phyloP scores from a whole-genome alignment of 2,797 vertebrate species.

The Urosaurus nigricauda region DNA sequence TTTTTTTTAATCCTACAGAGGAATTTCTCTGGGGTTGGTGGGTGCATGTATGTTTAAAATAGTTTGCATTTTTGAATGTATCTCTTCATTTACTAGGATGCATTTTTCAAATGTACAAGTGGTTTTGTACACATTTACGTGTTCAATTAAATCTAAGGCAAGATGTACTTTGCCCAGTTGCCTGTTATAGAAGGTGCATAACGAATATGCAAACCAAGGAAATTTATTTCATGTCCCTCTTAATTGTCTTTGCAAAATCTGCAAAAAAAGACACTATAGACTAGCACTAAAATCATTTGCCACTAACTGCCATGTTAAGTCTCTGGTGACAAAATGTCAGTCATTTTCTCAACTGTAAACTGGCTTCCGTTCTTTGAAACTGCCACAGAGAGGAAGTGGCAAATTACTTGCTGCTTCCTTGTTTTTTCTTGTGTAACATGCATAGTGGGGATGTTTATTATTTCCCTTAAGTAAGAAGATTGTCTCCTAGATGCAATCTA shows the following conservation, averaged over 20 bases:
- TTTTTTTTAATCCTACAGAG: no score
- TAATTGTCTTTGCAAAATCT: not conserved
- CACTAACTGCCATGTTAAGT: not conserved
- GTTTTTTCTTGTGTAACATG: not conserved
- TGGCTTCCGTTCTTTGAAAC: not conserved
- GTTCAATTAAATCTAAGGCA: not conserved
- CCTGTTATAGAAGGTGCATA: not conserved
- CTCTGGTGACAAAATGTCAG: conserved; percentile 23
- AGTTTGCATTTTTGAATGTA: no score
- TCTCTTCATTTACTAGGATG: conserved; percentile 43
- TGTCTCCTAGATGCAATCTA: not conserved
- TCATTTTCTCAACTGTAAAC: conserved; percentile 21
- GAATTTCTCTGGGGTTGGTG: no score
- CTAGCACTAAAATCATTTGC: not conserved
- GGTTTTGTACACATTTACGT: no score
- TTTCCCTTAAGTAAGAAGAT: not conserved
- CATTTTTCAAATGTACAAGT: not conserved
- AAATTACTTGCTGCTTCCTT: not conserved
- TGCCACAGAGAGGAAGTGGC: not conserved
- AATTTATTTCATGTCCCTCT: not conserved
- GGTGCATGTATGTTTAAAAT: no score
- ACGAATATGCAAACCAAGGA: not conserved
- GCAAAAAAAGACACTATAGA: not conserved
- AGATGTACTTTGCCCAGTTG: not conserved
- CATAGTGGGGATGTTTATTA: not conserved